phyloP scores from a whole-genome alignment of 64 coral and sea anemone species.

The Exaiptasia diaphana region DNA sequence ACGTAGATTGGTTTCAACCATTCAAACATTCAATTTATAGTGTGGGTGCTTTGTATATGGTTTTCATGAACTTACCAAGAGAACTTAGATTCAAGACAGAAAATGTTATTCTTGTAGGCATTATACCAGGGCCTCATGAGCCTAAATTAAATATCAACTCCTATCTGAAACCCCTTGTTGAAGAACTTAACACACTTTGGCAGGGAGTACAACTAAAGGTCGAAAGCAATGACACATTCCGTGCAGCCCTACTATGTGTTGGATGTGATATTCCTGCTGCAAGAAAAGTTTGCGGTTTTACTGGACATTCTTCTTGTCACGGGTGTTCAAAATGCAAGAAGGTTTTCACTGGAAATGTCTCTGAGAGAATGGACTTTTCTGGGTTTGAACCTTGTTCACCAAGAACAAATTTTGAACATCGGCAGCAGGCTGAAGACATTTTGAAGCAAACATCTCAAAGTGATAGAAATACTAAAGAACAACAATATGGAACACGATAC shows the following conservation, averaged over 20 bases:
- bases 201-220: not conserved
- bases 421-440: not conserved
- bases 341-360: not conserved
- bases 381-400: constrained; percentile 17
- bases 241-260: not conserved
- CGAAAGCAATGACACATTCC: not conserved
- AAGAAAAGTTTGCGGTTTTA: constrained; percentile 44
- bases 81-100: constrained; percentile 15
- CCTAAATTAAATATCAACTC: not conserved
- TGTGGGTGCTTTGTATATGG: constrained; percentile 46
- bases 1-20: constrained; percentile 56
- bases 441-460: constrained; percentile 9
- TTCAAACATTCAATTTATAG: constrained; percentile 33
- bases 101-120: constrained; percentile 20
- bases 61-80: constrained; percentile 38
- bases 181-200: not conserved
- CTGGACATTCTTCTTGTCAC: not conserved
- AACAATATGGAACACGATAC: constrained; percentile 30
- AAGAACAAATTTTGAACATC: constrained; percentile 12
- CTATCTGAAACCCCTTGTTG: constrained; percentile 32
- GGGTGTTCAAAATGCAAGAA: constrained; percentile 39
- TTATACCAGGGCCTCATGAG: constrained; percentile 46
- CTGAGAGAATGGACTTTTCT: constrained; percentile 3
- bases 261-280: constrained; percentile 20
- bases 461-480: not conserved